Base-by-base conservation (phyloP, 2,797 vertebrate species). In the Gallinago nigripennis region DNA sequence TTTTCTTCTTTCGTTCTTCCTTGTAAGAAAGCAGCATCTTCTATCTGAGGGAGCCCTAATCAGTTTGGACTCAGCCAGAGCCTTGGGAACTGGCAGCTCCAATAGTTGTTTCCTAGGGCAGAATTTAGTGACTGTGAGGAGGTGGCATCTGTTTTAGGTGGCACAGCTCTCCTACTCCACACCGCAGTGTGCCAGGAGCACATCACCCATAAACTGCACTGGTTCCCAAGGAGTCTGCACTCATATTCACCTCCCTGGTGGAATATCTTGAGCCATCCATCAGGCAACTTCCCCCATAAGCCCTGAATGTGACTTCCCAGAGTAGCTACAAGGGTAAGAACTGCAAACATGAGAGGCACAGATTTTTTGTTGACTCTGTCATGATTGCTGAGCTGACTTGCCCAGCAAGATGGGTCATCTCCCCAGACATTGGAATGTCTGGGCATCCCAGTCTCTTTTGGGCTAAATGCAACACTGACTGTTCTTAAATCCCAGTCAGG, bases 251-350 rank as follows among this genome's bases (percentile, higher is more conserved):
- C 64, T 81, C 39, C 20, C 30, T 0, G 3, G 6, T 13, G 18
- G 41, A 13, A 6, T 56, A 72, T 69, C 63, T 63, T 3, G 8
- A 88, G 23, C 60, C 25, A 53, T 75, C 31, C 28, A 48, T 57
- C 33, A 43, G 45, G 19, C 54, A 72, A 21, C 19, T 92, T 84
- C 35, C 41, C 16, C 53, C 13, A 33, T 12, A 24, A 73, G 11
- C 11, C 31, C n/a, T 56, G 18, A 73, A 43, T 23, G 25, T 0
- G 0, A 45, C 64, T 76, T 88, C 39, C 27, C 33, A 58, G 35
- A 45, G n/a, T 0, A 0, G 10, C 30, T 69, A 6, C 8, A 16
- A 68, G 61, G 16, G 19, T 63, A 27, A 63, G 70, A 77, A 9
- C 4, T 9, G 18, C 1, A 0, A 58, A 30, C 37, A 16, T 35